Evolutionary conservation across 2,797 vertebrate species (phyloP).

Genomic region (Sebastes hubbsi): DNA sequence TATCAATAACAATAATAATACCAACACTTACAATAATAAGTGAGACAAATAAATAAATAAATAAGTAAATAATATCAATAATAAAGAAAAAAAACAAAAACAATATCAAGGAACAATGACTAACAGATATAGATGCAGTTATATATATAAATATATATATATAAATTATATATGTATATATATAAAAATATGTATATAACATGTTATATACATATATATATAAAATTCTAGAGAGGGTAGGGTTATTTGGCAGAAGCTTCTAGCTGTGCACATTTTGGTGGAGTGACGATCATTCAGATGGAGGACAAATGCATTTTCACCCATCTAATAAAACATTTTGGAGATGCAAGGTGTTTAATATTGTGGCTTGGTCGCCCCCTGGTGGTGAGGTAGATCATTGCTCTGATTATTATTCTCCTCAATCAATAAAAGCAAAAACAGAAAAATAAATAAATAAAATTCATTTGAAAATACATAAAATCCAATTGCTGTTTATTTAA

Average conservation of each 20-base stretch:
- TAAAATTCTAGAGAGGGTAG: not conserved
- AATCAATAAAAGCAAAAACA: not conserved
- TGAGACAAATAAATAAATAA: too few relatives aligned
- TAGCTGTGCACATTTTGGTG: not conserved
- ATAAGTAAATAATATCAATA: too few relatives aligned
- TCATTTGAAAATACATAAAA: accelerated
- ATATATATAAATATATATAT: too few relatives aligned
- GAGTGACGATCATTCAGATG: not conserved
- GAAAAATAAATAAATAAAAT: not conserved
- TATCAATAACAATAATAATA: too few relatives aligned
- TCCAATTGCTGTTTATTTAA: accelerated
- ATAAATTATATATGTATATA: too few relatives aligned
- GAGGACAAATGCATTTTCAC: not conserved
- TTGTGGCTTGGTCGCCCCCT: not conserved
- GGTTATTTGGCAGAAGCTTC: not conserved
- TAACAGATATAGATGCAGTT: not conserved
- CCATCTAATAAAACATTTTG: not conserved
- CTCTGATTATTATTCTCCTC: not conserved
- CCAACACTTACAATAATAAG: too few relatives aligned
- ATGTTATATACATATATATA: too few relatives aligned
- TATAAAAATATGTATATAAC: too few relatives aligned
- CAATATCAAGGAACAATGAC: not conserved
- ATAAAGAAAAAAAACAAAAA: not conserved
- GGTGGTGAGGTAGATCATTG: not conserved
- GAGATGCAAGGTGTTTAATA: not conserved